Evolutionary conservation across 1,140 invertebrate species (phyloP).

Genomic region (Diachasma alloeum): DNA sequence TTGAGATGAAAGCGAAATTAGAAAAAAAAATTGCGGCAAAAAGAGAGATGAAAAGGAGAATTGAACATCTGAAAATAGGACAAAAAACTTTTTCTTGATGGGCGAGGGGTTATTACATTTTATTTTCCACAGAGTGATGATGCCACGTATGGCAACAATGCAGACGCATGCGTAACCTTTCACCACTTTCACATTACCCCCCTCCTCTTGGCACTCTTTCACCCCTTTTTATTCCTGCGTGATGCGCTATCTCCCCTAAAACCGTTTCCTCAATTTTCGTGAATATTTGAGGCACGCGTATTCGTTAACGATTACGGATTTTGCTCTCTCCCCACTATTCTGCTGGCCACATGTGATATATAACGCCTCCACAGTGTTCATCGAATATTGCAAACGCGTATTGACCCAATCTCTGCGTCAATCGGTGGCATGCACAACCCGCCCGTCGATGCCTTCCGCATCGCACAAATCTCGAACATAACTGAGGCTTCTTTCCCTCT

Average conservation of each 20-base stretch:
- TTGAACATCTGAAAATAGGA: neutral
- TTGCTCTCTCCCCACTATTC: slow-evolving; percentile 1
- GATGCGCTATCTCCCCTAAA: neutral
- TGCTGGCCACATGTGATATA: neutral
- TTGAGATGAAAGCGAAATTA: neutral
- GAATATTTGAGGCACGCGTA: slow-evolving; percentile 50
- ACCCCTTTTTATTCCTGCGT: neutral
- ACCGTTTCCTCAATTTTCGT: slow-evolving; percentile 31
- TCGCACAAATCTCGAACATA: neutral
- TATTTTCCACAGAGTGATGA: neutral
- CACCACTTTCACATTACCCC: neutral
- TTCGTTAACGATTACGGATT: slow-evolving; percentile 48
- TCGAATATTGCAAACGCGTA: slow-evolving; percentile 36
- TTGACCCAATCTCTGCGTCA: slow-evolving; percentile 3
- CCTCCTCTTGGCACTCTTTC: neutral
- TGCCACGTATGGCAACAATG: neutral
- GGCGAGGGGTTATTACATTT: neutral
- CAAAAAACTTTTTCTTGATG: neutral
- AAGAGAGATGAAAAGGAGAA: neutral
- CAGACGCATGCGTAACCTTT: neutral
- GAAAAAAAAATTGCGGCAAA: neutral
- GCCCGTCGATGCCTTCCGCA: neutral
- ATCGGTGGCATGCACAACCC: slow-evolving; percentile 30
- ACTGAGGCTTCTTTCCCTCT: neutral
- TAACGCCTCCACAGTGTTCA: slow-evolving; percentile 19